Base-by-base conservation (phyloP, 2,888 invertebrate species). In the Athrips mouffetella region DNA sequence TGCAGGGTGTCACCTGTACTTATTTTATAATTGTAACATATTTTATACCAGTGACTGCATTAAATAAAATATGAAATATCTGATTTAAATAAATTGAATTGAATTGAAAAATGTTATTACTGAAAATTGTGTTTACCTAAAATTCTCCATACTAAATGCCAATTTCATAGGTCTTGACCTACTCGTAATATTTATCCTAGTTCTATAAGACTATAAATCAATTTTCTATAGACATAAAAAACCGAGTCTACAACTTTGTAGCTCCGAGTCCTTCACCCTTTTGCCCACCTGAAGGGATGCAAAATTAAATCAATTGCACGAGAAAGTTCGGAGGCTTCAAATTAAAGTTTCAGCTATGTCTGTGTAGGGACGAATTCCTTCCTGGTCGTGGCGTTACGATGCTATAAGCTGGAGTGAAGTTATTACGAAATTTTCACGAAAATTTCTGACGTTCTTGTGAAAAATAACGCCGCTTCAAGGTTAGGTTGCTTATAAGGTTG, bases 271-370 rank as follows among this genome's bases (percentile, higher is more conserved):
- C 27, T 33, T 11, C 27, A 46, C 59, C 59, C 61, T 58, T 57
- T 58, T 54, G 60, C 62, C 60, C 65, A 73, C 73, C 74, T 74
- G 70, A 62, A 65, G 66, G 62, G 65, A 72, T 69, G 60, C 72
- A 60, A 73, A 76, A 77, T 77, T 77, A 76, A 77, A 75, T 76
- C 76, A 75, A 68, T 71, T 66, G 69, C 62, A 55, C 54, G 49
- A 50, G 52, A 60, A 65, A 71, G 64, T 66, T 69, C 62, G 37
- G 64, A 62, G 63, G 52, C 57, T 48, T 51, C 51, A 54, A 65
- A 66, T 68, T 65, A 62, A 65, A 67, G 60, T 67, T 62, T 58
- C 54, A 54, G 47, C 45, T 48, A 44, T 54, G 53, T 63, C 65
- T 57, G 58, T 52, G 30, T 47, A 45, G 50, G 51, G 57, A 60